These are phyloP conservation scores for Clarias pachynema DNA, from an alignment of 2,797 vertebrate species.

Conservation along the genomic window DNA sequence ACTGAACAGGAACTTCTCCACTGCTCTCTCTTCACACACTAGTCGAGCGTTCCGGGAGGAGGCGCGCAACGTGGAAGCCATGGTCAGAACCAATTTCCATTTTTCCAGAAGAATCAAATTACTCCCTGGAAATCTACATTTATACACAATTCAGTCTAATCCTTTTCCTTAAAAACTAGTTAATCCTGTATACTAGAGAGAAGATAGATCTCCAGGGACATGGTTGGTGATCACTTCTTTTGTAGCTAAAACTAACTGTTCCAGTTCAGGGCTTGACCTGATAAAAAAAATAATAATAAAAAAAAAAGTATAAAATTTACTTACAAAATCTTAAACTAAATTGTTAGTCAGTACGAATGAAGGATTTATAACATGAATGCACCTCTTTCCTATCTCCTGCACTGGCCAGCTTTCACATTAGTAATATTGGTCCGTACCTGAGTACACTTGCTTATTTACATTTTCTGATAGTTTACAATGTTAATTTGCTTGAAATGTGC, in stretches of 20 bases:
- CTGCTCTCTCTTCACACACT: constrained; percentile 75
- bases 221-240: neutral
- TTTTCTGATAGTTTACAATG: neutral
- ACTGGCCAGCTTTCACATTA: too few species aligned
- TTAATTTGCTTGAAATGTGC: neutral
- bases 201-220: neutral
- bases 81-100: constrained; percentile 71
- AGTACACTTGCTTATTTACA: too few species aligned
- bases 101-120: neutral
- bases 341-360: too few species aligned
- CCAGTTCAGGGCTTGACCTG: neutral
- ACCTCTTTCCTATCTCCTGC: too few species aligned
- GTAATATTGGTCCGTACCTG: too few species aligned
- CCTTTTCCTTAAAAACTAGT: neutral
- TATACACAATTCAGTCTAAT: neutral
- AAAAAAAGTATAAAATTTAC: too few species aligned
- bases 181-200: neutral
- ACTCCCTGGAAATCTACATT: neutral
- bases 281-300: too few species aligned
- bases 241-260: neutral
- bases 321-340: too few species aligned
- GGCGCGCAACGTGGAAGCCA: constrained; percentile 73
- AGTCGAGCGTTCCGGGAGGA: constrained; percentile 79
- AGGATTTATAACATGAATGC: too few species aligned
- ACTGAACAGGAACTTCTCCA: constrained; percentile 79